A percentile compares a stretch with the other conserved stretches of the same genome.
phyloP scores from a whole-genome alignment of 2,888 invertebrate species.

The Pteria penguin region DNA sequence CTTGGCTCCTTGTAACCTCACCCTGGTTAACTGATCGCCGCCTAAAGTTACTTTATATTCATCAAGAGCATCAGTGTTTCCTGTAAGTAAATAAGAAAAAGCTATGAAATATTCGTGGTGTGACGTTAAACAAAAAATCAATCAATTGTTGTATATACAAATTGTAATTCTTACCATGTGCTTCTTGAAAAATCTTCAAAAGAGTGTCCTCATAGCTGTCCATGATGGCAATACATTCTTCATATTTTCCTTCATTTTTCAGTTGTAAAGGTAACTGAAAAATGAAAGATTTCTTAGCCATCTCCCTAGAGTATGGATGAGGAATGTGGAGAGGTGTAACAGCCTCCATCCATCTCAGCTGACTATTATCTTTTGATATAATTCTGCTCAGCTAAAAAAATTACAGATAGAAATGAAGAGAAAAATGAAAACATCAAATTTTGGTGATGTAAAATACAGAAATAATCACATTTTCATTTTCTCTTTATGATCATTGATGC shows the following conservation, averaged over 20 bases:
- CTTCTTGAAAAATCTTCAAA: not conserved
- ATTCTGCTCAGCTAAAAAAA: not conserved
- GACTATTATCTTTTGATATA: not conserved
- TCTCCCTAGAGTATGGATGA: constrained; percentile 32
- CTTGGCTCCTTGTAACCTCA: constrained; percentile 3
- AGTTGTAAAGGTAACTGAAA: too few species aligned
- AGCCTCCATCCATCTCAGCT: not conserved
- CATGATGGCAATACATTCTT: constrained; percentile 38
- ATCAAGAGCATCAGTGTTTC: not conserved
- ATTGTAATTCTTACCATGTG: constrained; percentile 15
- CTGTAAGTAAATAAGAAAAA: not conserved
- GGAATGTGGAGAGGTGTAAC: constrained; percentile 23
- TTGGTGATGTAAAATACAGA: too few species aligned
- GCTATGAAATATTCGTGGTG: too few species aligned
- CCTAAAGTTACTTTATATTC: not conserved
- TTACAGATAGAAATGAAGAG: not conserved
- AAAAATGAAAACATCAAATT: too few species aligned
- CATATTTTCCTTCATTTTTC: constrained; percentile 38
- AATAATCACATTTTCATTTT: too few species aligned
- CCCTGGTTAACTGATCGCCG: constrained; percentile 11
- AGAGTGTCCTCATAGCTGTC: constrained; percentile 24
- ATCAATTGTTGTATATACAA: too few species aligned
- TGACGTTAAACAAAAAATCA: too few species aligned
- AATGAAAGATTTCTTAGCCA: constrained; percentile 20
- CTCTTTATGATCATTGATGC: too few species aligned